Evolutionary conservation across 1,140 invertebrate species (phyloP), one percentile per base, ranked within the genome.

Genomic region (Drosophila equinoxialis): DNA sequence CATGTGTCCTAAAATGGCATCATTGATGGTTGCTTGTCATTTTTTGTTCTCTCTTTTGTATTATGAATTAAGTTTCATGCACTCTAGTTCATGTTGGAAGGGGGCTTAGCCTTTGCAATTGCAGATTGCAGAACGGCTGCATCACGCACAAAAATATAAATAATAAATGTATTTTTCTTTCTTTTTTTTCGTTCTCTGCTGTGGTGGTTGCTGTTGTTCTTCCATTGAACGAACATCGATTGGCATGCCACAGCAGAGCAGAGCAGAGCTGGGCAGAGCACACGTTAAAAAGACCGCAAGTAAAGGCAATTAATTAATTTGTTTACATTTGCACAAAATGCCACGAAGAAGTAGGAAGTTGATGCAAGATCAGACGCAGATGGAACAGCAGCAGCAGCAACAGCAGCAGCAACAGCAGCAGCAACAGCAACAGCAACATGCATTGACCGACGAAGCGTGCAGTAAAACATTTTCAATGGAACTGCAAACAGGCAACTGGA

Each of bases 241-340:
- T 23, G 55, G 59, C 55, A 42, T 58, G 54, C 54, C 55, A 51
- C 45, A 39, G 37, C 37, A 39, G 17, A 17, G 17, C 37, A 39
- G 17, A 17, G 17, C 17, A 17, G 26, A 58, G 23, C 20, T 23
- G 26, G 35, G 23, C 45, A 48, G 23, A 54, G 58, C 70, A 59
- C 65, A 69, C 71, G 71, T 69, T 69, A 41, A 67, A 71, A 77
- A 78, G 81, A 78, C 68, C 79, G 74, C 79, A 74, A 87, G 70
- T 66, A 89, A 87, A 84, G 80, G 84, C 84, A 89, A 89, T 89
- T 89, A 83, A 89, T 89, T 89, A 89, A 89, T 89, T 84, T 89
- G 84, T 89, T 89, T 89, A 89, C 84, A 89, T 89, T 89, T 70
- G 64, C 69, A 66, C 73, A 78, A 89, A 62, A 79, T 78, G 84